Percentiles rank a stretch among this genome's conserved stretches.
Conservation (phyloP, 37 sponge, comb jelly and placozoan genomes). For the Spongilla lacustris region DNA sequence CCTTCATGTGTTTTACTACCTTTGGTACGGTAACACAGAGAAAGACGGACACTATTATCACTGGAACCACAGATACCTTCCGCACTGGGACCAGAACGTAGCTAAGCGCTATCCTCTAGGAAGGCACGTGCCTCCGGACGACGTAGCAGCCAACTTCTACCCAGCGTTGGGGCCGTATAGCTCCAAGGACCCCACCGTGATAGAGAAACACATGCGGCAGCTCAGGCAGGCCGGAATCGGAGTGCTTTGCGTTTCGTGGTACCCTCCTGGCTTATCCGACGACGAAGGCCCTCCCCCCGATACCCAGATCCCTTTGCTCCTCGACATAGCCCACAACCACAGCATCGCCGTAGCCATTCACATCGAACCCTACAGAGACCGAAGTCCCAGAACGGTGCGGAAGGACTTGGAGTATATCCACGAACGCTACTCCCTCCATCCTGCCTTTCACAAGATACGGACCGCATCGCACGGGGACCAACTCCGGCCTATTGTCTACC, state of each 20-base stretch:
- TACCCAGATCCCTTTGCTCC: slow-evolving; percentile 43
- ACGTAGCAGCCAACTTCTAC: slow-evolving; percentile 89
- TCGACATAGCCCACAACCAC: slow-evolving; percentile 66
- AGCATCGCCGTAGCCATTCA: slow-evolving; percentile 75
- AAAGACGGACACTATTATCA: slow-evolving; percentile 78
- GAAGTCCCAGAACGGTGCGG: slow-evolving; percentile 43
- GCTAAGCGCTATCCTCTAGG: slow-evolving; percentile 50
- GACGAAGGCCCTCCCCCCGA: slow-evolving; percentile 74
- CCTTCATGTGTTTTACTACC: slow-evolving; percentile 85
- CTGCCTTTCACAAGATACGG: slow-evolving; percentile 63
- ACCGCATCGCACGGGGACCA: not conserved
- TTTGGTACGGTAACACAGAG: slow-evolving; percentile 78
- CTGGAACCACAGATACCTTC: slow-evolving; percentile 88
- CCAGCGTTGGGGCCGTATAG: slow-evolving; percentile 86
- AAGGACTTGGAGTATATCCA: slow-evolving; percentile 74
- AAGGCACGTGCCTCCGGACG: slow-evolving; percentile 79
- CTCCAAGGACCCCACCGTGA: slow-evolving; percentile 55
- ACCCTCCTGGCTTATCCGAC: slow-evolving; percentile 65
- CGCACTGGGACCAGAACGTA: slow-evolving; percentile 74
- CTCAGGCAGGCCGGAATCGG: slow-evolving; percentile 71
- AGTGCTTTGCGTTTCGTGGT: slow-evolving; percentile 85
- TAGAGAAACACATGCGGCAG: slow-evolving; percentile 79
- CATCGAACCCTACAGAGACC: slow-evolving; percentile 80
- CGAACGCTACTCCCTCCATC: slow-evolving; percentile 63
- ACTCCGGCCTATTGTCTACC: slow-evolving; percentile 69